Base-by-base conservation (phyloP, 2,888 invertebrate genomes). In the Rhagophthalmus giganteus region DNA sequence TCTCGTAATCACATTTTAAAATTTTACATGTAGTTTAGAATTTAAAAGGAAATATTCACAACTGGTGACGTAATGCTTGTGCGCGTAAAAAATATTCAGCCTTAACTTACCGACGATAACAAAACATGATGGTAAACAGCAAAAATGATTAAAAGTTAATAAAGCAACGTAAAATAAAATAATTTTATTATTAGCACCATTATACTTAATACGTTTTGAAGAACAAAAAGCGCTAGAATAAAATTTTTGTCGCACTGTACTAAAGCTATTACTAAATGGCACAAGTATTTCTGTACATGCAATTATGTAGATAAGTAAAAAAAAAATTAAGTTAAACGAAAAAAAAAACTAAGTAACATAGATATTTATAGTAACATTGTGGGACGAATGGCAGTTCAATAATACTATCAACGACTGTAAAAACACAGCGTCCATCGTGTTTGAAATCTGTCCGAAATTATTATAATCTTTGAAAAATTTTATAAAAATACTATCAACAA, bases 371-470 rank as follows among this genome's bases (percentile, higher is more conserved):
- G n/a, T 71, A 69, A 69, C 68, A 66, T 54, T 62, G 63, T 64
- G 63, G 60, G 70, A 70, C 65, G 65, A 66, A 67, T 72, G 73
- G 72, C 72, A 72, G 72, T 73, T 68, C 58, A 44, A 63, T 63
- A 61, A 58, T 56, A 59, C 58, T 54, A 58, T 57, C 12, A 20
- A 53, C 61, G 66, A 67, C n/a, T n/a, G n/a, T n/a, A n/a, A n/a
- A n/a, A n/a, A n/a, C n/a, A n/a, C n/a, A n/a, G n/a, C n/a, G n/a
- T n/a, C n/a, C n/a, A n/a, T n/a, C n/a, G n/a, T n/a, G n/a, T n/a
- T n/a, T n/a, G n/a, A n/a, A n/a, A n/a, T n/a, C n/a, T n/a, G n/a
- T n/a, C n/a, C n/a, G n/a, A n/a, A n/a, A n/a, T n/a, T n/a, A n/a
- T n/a, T n/a, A n/a, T n/a, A n/a, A n/a, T n/a, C n/a, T n/a, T n/a